These are phyloP conservation scores for Pogonomyrmex californicus DNA, from an alignment of 1,140 invertebrate genomes.

Conservation along the genomic window DNA sequence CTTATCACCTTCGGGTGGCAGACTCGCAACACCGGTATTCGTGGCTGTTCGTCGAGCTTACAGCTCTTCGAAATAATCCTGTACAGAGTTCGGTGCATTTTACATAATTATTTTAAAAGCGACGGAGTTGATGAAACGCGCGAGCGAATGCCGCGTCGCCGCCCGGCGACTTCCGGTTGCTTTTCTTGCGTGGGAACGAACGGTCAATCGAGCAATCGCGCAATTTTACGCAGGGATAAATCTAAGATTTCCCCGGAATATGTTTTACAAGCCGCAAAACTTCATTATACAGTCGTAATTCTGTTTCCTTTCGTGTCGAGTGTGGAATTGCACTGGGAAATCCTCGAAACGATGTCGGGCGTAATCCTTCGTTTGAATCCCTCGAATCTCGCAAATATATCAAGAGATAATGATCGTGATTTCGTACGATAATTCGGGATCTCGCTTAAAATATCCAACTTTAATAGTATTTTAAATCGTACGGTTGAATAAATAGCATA, in stretches of 20 bases:
- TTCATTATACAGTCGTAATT: constrained; percentile 37
- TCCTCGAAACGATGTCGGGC: not conserved
- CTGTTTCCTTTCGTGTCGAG: constrained; percentile 39
- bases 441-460: not conserved
- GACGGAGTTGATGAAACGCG: not conserved
- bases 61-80: not conserved
- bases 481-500: constrained; percentile 10
- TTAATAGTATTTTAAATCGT: constrained; percentile 1
- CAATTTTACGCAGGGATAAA: constrained; percentile 33
- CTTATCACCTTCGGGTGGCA: constrained; percentile 1
- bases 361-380: not conserved
- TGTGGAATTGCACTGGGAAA: constrained; percentile 1
- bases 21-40: constrained; percentile 28
- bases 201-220: not conserved
- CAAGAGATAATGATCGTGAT: not conserved
- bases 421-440: constrained; percentile 16
- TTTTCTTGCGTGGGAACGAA: constrained; percentile 1
- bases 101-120: constrained; percentile 13
- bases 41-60: not conserved
- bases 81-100: not conserved
- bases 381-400: not conserved
- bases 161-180: constrained; percentile 8
- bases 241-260: constrained; percentile 6
- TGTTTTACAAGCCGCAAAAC: constrained; percentile 33
- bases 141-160: not conserved